A percentile compares a stretch with the other conserved stretches of the same genome.
Evolutionary conservation across 2,797 vertebrate species (phyloP).

Genomic region (Muraenolepis orangiensis): DNA sequence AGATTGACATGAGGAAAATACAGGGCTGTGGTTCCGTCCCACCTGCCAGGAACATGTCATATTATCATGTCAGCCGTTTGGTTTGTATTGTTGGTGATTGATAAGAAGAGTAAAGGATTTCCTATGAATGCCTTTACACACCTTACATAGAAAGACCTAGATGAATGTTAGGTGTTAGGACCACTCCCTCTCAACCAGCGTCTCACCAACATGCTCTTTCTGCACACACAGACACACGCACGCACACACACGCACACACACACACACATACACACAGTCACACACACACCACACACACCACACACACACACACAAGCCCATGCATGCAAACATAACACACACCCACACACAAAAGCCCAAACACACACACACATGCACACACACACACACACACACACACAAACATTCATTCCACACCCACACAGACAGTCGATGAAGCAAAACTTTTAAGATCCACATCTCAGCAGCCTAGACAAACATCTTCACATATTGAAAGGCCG

Average conservation of each 20-base stretch:
- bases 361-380: conserved; percentile 5
- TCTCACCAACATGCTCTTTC: conserved; percentile 6
- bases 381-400: conserved; percentile 20
- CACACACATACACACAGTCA: conserved; percentile 39
- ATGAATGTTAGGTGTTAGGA: background rate
- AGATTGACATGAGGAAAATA: background rate
- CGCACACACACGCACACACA: conserved; percentile 20
- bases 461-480: conserved; percentile 51
- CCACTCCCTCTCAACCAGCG: conserved; percentile 46
- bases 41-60: conserved; percentile 19
- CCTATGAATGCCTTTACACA: conserved; percentile 42
- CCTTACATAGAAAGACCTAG: conserved; percentile 47
- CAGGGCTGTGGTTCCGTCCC: background rate
- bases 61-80: background rate
- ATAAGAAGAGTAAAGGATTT: conserved; percentile 22
- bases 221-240: conserved; percentile 28
- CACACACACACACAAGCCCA: conserved; percentile 38
- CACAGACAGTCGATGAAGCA: conserved; percentile 53
- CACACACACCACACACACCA: conserved; percentile 36
- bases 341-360: too few relatives aligned
- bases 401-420: conserved; percentile 40
- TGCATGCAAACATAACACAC: conserved; percentile 7
- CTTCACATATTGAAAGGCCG: conserved; percentile 53
- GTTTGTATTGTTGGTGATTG: conserved; percentile 4
- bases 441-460: conserved; percentile 41